Evolutionary conservation across 2,888 invertebrate species (phyloP).

Genomic region (Luperina nickerlii): DNA sequence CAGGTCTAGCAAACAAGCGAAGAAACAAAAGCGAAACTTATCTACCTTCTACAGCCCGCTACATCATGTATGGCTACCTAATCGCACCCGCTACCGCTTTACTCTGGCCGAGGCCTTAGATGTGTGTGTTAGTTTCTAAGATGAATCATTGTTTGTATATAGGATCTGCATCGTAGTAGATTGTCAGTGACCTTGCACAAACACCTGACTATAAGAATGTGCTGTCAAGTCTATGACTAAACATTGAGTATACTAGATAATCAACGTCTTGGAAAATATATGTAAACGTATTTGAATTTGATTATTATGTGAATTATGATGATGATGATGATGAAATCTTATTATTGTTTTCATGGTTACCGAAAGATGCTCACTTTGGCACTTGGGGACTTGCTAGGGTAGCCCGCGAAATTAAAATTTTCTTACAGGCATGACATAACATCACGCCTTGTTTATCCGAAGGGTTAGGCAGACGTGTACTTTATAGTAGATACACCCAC

Average conservation of each 20-base stretch:
- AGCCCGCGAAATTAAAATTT: not conserved
- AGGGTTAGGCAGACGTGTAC: not conserved
- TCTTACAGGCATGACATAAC: not conserved
- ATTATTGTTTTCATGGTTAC: not conserved
- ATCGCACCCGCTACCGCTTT: not conserved
- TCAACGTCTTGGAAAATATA: constrained; percentile 8
- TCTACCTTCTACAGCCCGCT: not conserved
- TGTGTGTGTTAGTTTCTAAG: constrained; percentile 8
- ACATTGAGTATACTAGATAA: constrained; percentile 15
- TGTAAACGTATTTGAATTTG: not conserved
- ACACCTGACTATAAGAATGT: constrained; percentile 42
- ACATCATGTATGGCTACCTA: not conserved
- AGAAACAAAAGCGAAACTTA: not conserved
- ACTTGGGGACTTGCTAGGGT: not conserved
- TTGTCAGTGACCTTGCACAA: constrained; percentile 42
- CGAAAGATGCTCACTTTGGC: not conserved
- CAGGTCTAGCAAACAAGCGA: no score
- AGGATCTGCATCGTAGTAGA: constrained; percentile 42
- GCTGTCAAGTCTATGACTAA: constrained; percentile 35
- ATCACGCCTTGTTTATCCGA: not conserved
- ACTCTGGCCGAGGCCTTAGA: not conserved
- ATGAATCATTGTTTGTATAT: constrained; percentile 49
- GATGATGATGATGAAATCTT: not conserved
- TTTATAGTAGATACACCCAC: no score
- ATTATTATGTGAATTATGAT: not conserved